Base-by-base conservation (phyloP, 2,888 invertebrate species). In the Eristalinus sepulchralis region DNA sequence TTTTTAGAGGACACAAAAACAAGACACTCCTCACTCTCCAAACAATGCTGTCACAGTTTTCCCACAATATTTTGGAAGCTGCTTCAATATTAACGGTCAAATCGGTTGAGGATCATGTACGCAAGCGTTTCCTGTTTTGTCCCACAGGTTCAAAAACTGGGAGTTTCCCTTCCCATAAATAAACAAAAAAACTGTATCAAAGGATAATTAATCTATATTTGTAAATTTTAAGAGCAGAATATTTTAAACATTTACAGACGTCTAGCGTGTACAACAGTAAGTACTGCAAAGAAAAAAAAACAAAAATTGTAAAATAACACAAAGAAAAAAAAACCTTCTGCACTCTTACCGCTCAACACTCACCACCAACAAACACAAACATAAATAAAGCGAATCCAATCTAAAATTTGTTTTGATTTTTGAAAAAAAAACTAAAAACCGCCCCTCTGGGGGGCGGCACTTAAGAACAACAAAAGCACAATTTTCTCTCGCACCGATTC, bases 331-430 rank as follows among this genome's bases (percentile, higher is more conserved):
- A 1, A 9, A 34, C 8, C 1, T 47, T 17, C 17, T n/a, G 17
- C 47, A 47, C 47, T 17, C 47, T 9, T n/a, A 47, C 34, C 34
- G 34, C 10, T 34, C 34, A n/a, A 34, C 34, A 34, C 6, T 8
- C 10, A 47, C 6, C n/a, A 47, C 6, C n/a, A 47, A 47, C 47
- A n/a, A 17, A 47, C 47, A 47, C 47, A 17, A 17, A 47, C 47
- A 47, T 47, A 47, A 47, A 47, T 47, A 47, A 47, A 47, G 17
- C 47, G 17, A 47, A 17, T 27, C 27, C 27, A 27, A 27, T 27
- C 6, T 17, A 47, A 47, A 27, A 27, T 47, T 6, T 24, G 64
- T 36, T 79, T 62, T 66, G 79, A 33, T 72, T 79, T 47, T 47
- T 47, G 47, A 47, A 47, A 39, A n/a, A 47, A 47, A 3, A 27